Evolutionary conservation across 2,888 invertebrate species (phyloP).

Genomic region (Aelia acuminata): DNA sequence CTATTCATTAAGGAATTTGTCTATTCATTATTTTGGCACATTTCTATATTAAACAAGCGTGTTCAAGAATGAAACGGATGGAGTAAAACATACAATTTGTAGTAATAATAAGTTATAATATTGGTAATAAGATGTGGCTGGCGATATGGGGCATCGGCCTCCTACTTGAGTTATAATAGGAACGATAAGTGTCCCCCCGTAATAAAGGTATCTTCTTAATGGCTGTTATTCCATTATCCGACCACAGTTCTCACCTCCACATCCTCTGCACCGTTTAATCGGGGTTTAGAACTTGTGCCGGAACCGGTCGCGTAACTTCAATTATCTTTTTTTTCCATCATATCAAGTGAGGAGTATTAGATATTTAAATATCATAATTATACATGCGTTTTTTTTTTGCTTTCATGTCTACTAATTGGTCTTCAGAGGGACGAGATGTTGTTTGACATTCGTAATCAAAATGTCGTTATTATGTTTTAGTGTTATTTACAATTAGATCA

Average conservation of each 20-base stretch:
- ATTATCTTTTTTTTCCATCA: background rate
- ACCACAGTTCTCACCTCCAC: background rate
- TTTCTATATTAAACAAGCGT: background rate
- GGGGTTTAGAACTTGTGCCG: background rate
- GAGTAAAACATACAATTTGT: background rate
- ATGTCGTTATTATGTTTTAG: background rate
- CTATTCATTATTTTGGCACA: background rate
- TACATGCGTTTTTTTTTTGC: background rate
- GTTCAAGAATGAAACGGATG: background rate
- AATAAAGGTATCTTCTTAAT: background rate
- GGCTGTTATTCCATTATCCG: background rate
- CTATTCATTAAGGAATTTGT: no score
- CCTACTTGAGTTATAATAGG: background rate
- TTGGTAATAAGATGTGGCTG: background rate
- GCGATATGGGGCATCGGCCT: slow-evolving; percentile 2
- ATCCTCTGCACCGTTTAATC: background rate
- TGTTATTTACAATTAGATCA: background rate
- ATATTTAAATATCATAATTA: slow-evolving; percentile 37
- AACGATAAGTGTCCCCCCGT: background rate
- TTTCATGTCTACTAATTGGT: background rate
- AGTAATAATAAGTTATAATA: background rate
- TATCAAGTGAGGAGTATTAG: slow-evolving; percentile 20
- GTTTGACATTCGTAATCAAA: slow-evolving; percentile 9
- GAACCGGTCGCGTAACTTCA: background rate
- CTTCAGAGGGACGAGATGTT: slow-evolving; percentile 9